A percentile compares a stretch with the other conserved stretches of the same genome.
Conservation (phyloP, 2,888 invertebrate genomes). For the Cremastinae sp. region DNA sequence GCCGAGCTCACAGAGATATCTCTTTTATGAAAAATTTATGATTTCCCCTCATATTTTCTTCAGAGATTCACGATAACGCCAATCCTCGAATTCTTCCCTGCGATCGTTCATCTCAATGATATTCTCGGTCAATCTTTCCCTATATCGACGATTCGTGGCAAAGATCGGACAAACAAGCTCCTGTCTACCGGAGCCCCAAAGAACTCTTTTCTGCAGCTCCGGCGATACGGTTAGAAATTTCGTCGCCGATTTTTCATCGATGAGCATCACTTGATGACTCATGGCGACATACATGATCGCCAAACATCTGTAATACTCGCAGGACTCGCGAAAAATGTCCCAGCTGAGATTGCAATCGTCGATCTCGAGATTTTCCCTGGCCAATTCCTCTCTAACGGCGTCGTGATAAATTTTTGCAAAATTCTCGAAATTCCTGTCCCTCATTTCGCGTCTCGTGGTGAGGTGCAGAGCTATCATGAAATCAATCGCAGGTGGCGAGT, state of each 20-base stretch:
- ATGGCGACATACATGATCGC: slow-evolving; percentile 49
- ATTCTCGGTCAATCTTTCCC: slow-evolving; percentile 61
- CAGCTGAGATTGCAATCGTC: slow-evolving; percentile 60
- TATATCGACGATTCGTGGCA: slow-evolving; percentile 41
- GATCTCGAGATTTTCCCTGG: slow-evolving; percentile 56
- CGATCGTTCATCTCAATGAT: slow-evolving; percentile 64
- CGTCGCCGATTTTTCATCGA: slow-evolving; percentile 38
- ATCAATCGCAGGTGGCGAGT: slow-evolving; percentile 71
- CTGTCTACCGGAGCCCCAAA: slow-evolving; percentile 61
- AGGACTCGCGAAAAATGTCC: slow-evolving; percentile 60
- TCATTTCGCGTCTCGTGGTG: slow-evolving; percentile 64
- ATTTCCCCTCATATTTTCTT: too few relatives aligned
- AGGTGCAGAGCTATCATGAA: slow-evolving; percentile 68
- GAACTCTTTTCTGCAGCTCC: slow-evolving; percentile 50
- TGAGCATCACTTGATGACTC: slow-evolving; percentile 65
- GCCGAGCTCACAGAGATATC: too few relatives aligned
- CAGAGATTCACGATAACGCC: slow-evolving; percentile 1
- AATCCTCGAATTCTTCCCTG: slow-evolving; percentile 53
- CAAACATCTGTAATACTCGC: slow-evolving; percentile 24
- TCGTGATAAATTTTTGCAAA: slow-evolving; percentile 67
- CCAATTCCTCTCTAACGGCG: slow-evolving; percentile 51
- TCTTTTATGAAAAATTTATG: too few relatives aligned
- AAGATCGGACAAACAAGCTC: slow-evolving; percentile 61
- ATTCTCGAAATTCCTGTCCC: slow-evolving; percentile 65
- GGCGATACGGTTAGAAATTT: slow-evolving; percentile 54